phyloP scores from a whole-genome alignment of 2,113 vertebrate genomes.

The Verasper variegatus region DNA sequence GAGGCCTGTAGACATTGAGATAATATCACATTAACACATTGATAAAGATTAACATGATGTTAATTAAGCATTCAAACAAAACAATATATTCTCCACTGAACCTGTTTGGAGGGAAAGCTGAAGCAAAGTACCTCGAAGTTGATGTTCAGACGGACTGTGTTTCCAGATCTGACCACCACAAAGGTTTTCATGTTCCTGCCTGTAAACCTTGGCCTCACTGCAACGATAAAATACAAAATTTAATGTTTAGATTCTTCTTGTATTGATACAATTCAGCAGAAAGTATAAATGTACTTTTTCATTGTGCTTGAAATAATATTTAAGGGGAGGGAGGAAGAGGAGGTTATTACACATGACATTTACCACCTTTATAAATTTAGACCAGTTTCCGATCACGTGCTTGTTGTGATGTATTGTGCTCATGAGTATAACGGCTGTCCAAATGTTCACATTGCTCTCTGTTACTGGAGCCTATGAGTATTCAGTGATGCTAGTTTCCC shows the following conservation, averaged over 20 bases:
- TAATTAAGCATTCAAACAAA: neutral
- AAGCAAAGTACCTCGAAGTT: slow-evolving; percentile 85
- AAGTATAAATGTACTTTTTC: too few relatives aligned
- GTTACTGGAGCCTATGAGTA: slow-evolving; percentile 4
- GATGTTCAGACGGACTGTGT: slow-evolving; percentile 83
- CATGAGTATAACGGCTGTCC: neutral
- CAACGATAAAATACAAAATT: slow-evolving; percentile 15
- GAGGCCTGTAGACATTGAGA: slow-evolving; percentile 77
- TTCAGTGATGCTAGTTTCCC: neutral
- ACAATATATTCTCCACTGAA: neutral
- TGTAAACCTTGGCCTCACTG: slow-evolving; percentile 87
- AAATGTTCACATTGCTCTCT: neutral
- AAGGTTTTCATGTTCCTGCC: slow-evolving; percentile 81
- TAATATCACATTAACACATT: neutral
- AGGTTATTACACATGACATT: neutral
- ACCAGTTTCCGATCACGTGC: neutral
- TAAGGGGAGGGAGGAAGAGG: too few relatives aligned
- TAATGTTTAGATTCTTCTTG: neutral
- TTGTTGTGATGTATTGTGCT: neutral
- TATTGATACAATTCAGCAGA: neutral
- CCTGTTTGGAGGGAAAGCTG: neutral
- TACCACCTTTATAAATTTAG: neutral
- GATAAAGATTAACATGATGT: neutral
- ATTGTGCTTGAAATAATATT: neutral
- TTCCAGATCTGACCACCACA: slow-evolving; percentile 84